Conservation (phyloP, 2,797 vertebrate genomes). For the Pangasius krempfi region DNA sequence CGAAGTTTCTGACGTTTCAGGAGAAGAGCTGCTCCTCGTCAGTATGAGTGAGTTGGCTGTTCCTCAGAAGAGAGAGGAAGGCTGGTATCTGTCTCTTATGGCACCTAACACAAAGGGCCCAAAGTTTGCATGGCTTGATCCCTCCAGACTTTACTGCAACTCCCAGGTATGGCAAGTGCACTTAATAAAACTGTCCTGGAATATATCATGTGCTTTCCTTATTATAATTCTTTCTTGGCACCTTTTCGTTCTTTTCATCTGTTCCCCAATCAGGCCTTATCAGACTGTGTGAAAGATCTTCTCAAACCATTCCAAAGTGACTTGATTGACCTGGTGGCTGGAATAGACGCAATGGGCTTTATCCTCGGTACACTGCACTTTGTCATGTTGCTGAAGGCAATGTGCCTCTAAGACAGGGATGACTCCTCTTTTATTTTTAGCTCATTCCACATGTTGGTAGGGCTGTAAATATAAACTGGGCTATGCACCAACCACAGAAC, state of each 20-base stretch:
- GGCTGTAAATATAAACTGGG: constrained; percentile 60
- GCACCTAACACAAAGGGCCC: constrained; percentile 85
- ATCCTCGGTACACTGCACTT: constrained; percentile 78
- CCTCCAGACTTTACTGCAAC: constrained; percentile 87
- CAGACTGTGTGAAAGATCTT: constrained; percentile 82
- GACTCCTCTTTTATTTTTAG: constrained; percentile 56
- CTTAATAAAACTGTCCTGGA: neutral
- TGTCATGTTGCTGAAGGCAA: neutral
- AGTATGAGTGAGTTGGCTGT: constrained; percentile 68
- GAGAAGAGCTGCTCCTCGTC: neutral
- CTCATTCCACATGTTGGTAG: constrained; percentile 21
- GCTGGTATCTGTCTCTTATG: constrained; percentile 87
- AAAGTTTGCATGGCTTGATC: constrained; percentile 85
- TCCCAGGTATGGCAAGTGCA: constrained; percentile 72
- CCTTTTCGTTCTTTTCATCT: neutral
- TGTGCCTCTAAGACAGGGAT: neutral
- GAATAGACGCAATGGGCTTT: constrained; percentile 90
- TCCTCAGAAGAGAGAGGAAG: constrained; percentile 66
- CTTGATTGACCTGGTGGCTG: constrained; percentile 81
- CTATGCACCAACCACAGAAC: constrained; percentile 67
- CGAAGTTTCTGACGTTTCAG: neutral
- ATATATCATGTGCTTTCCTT: neutral
- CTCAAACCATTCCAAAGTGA: constrained; percentile 79
- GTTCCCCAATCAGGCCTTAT: constrained; percentile 74
- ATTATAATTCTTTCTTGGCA: neutral